These are phyloP conservation scores for Cyclargus thomasi DNA, from an alignment of 1,140 invertebrate genomes.

Conservation along the genomic window DNA sequence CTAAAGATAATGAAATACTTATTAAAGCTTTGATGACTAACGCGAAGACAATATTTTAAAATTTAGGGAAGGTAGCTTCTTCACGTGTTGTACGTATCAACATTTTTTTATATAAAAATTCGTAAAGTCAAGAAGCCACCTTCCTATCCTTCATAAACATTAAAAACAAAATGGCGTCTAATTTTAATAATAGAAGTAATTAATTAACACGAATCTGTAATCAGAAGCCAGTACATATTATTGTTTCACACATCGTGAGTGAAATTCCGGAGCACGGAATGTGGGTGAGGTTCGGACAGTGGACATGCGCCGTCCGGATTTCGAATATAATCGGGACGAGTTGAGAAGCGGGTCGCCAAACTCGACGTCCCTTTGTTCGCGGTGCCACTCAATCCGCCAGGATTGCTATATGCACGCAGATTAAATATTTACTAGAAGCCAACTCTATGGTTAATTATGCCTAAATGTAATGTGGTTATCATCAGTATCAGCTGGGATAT, in stretches of 20 bases:
- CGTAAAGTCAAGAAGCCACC: too few species aligned
- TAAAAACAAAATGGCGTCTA: neutral
- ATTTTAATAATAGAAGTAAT: neutral
- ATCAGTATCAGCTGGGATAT: neutral
- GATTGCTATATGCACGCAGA: neutral
- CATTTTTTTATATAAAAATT: too few species aligned
- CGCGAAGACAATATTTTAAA: too few species aligned
- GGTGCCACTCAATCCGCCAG: neutral
- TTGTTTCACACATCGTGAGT: conserved; percentile 35
- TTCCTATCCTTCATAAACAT: too few species aligned
- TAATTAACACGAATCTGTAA: neutral
- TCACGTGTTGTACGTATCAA: too few species aligned
- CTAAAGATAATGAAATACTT: too few species aligned
- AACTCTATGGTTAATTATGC: conserved; percentile 5
- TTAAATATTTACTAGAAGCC: conserved; percentile 7
- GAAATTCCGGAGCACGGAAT: conserved; percentile 68
- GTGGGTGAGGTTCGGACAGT: conserved; percentile 58
- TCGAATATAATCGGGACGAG: conserved; percentile 48
- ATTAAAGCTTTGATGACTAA: too few species aligned
- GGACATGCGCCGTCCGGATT: conserved; percentile 63
- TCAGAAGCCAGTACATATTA: neutral
- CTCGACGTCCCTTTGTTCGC: neutral
- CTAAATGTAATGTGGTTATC: conserved; percentile 1
- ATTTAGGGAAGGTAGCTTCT: too few species aligned
- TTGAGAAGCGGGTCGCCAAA: conserved; percentile 28